phyloP scores from a whole-genome alignment of 2,888 invertebrate species.

The Palloptera scutellata region DNA sequence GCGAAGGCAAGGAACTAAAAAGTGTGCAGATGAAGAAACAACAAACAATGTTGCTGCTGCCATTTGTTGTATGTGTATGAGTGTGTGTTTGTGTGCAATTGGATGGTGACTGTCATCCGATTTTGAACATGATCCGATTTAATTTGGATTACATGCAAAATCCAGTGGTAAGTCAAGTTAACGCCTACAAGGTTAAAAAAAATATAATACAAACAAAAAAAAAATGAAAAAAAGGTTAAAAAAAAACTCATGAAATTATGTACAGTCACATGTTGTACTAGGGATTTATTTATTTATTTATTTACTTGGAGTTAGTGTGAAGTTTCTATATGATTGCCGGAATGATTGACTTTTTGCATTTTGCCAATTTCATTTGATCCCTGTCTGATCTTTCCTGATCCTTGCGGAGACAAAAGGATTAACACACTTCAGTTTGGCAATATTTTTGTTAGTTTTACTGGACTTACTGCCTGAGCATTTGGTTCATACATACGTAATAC shows the following conservation, averaged over 20 bases:
- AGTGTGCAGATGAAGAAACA: too few species aligned
- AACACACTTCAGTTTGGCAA: constrained; percentile 54
- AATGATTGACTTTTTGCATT: neutral
- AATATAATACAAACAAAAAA: constrained; percentile 14
- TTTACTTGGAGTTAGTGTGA: neutral
- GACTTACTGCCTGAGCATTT: constrained; percentile 43
- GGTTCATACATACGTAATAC: too few species aligned
- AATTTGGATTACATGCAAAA: constrained; percentile 60
- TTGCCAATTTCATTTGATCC: constrained; percentile 24
- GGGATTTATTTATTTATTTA: constrained; percentile 40
- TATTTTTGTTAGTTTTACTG: constrained; percentile 58
- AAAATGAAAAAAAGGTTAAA: too few species aligned
- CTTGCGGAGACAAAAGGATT: constrained; percentile 46
- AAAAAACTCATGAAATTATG: neutral
- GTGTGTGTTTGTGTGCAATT: too few species aligned
- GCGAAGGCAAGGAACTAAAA: too few species aligned
- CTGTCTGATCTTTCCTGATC: constrained; percentile 49
- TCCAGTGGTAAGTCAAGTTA: constrained; percentile 62
- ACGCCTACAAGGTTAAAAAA: constrained; percentile 54
- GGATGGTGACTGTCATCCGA: too few species aligned
- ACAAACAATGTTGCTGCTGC: too few species aligned
- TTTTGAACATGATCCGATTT: constrained; percentile 49
- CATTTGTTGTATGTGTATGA: too few species aligned
- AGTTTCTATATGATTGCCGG: neutral
- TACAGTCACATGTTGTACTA: constrained; percentile 51